Percentiles rank a stretch among this genome's conserved stretches.
These are phyloP conservation scores for Apamea crenata DNA, from an alignment of 2,888 invertebrate species.

Conservation along the genomic window DNA sequence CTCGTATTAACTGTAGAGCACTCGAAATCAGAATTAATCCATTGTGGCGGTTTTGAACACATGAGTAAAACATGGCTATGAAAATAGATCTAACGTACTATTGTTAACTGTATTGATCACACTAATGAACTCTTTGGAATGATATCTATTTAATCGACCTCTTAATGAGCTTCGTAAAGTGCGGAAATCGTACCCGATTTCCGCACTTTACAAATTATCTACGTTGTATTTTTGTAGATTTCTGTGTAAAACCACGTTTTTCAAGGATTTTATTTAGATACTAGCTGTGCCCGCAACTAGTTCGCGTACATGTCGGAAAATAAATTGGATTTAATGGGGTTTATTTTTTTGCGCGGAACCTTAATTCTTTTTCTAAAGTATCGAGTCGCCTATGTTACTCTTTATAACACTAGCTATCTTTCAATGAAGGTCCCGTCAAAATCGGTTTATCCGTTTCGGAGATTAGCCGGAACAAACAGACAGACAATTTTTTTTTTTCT, in stretches of 20 bases:
- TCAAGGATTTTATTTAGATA: background rate
- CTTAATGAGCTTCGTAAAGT: background rate
- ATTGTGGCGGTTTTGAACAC: conserved; percentile 28
- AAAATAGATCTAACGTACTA: conserved; percentile 15
- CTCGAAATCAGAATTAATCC: conserved; percentile 43
- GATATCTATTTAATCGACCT: background rate
- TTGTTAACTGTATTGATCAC: conserved; percentile 11
- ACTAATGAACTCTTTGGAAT: conserved; percentile 6
- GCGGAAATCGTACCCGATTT: background rate
- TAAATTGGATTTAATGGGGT: too few relatives aligned
- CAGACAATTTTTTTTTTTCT: too few relatives aligned
- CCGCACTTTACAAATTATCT: too few relatives aligned
- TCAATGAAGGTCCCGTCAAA: background rate
- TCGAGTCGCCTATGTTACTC: background rate
- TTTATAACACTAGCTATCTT: background rate
- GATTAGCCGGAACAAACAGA: too few relatives aligned
- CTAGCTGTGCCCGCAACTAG: too few relatives aligned
- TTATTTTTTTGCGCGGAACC: too few relatives aligned
- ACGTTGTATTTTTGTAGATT: background rate
- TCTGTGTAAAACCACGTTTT: background rate
- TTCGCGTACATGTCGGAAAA: too few relatives aligned
- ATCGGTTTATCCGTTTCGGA: background rate
- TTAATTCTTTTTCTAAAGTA: background rate
- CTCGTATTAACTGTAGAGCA: conserved; percentile 20
- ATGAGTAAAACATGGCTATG: conserved; percentile 30